Evolutionary conservation across 2,113 vertebrate species (phyloP), one percentile per base, ranked within the genome.

Genomic region (Thinocorus orbignyianus): DNA sequence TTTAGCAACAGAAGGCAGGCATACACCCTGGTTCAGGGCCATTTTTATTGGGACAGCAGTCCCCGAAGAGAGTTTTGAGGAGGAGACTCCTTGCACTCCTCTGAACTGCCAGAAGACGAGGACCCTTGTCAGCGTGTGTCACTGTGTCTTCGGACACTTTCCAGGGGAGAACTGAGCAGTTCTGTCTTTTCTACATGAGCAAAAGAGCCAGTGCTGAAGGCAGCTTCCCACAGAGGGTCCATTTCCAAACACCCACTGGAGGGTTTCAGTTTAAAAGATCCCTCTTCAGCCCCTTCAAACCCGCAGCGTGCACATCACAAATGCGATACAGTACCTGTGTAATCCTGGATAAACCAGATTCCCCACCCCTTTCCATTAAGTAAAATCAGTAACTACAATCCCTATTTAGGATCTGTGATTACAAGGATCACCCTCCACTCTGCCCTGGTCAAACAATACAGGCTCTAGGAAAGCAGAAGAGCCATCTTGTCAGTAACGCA

Each of bases 401-500:
- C 95, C 85, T 96, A 78, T 93, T 89, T 24, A 48, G 93, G 96
- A 93, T 88, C 51, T 95, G 94, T 84, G 82, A 96, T 93, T 95
- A 91, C 92, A 94, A 96, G 95, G 62, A 94, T 81, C 91, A 57
- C 88, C 30, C 51, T 80, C 72, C 0, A 0, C 58, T 73, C 78
- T 94, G 73, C 71, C 81, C 91, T 65, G 78, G 62, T 90, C 94
- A 97, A 82, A 97, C 97, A 98, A 94, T 86, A 86, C 17, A 0
- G 85, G 71, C 95, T 97, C 86, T 5, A 71, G 88, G 86, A 93
- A 96, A 94, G 92, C 94, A 62, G 17, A 80, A 95, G 91, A 97
- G 92, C 89, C 90, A 7, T 95, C 96, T 93, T 90, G 96, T 98
- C 97, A 97, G 97, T 98, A 98, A 98, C 88, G 93, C 94, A 97